A percentile compares a stretch with the other conserved stretches of the same genome.
These are phyloP conservation scores for Rhea americana DNA, from an alignment of 2,113 vertebrate species.

Conservation along the genomic window DNA sequence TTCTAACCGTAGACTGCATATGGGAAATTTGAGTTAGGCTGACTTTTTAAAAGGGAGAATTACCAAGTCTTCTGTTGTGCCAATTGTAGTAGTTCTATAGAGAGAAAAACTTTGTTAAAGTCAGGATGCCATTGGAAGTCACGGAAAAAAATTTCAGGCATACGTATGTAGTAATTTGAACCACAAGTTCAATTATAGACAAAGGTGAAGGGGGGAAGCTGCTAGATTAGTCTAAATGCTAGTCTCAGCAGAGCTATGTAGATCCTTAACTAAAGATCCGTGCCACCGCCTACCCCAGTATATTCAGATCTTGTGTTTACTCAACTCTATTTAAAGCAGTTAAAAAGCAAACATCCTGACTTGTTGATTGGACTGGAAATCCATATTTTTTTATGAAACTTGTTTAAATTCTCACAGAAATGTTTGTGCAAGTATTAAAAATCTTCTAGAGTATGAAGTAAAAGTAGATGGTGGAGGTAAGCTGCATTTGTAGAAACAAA, in stretches of 20 bases:
- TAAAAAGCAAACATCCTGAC: not conserved
- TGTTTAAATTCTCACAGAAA: not conserved
- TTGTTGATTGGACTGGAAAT: not conserved
- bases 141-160: not conserved
- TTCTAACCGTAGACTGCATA: not conserved
- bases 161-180: not conserved
- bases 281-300: not conserved
- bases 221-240: not conserved
- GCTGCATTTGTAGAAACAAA: not conserved
- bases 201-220: fast-evolving
- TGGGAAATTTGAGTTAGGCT: not conserved
- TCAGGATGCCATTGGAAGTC: not conserved
- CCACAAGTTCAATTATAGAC: not conserved
- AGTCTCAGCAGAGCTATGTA: not conserved
- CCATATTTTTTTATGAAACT: not conserved
- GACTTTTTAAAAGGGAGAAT: not conserved
- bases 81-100: fast-evolving
- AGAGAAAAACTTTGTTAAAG: not conserved
- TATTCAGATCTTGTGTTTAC: not conserved
- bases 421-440: not conserved
- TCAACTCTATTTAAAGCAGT: not conserved
- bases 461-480: not conserved
- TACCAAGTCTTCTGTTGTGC: not conserved
- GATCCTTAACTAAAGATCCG: not conserved
- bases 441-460: not conserved